Evolutionary conservation across 2,113 vertebrate species (phyloP), one percentile per base, ranked within the genome.

Genomic region (Polyodon spathula): DNA sequence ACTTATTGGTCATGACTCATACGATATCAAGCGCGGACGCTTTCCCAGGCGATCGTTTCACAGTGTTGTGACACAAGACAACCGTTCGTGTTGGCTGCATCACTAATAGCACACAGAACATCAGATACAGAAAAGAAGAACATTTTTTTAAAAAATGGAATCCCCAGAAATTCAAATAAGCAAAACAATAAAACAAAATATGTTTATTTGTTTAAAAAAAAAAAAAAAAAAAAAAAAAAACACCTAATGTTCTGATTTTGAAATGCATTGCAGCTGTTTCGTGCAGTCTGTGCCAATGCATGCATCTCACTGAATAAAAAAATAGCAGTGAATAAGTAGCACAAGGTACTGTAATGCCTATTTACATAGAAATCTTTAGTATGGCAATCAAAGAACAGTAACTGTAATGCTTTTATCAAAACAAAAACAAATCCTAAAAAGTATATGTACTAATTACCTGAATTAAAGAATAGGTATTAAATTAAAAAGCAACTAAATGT

Each of bases 91-190:
- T 93, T 94, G 93, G 93, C 93, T 95, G 94, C 93, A 90, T 96
- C 93, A 94, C 93, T 96, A 97, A 97, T 97, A 97, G 94, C 94
- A 96, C 93, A 97, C 93, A 97, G 95, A 90, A 97, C 95, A 98
- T 97, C 93, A 95, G 90, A 97, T 98, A 97, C 93, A 98, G 93
- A 97, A 89, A 94, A 97, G 90, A 97, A 97, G 91, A 98, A 97
- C 92, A 97, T 94, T 93, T 92, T 97, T 95, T 92, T 93, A 90
- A 90, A 81, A 85, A 89, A 88, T 91, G 68, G 61, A 91, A 85
- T 88, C 86, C 84, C 88, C 87, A 86, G 80, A 88, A 86, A 86
- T 82, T 77, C 82, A 89, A 87, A 83, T 81, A 88, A 86, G 86
- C 81, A 89, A 90, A 60, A 60, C 46, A 72, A 65, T 70, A 59